A percentile compares a stretch with the other conserved stretches of the same genome.
phyloP scores from a whole-genome alignment of 1,140 invertebrate species.

The Philotrypesis tridentata region DNA sequence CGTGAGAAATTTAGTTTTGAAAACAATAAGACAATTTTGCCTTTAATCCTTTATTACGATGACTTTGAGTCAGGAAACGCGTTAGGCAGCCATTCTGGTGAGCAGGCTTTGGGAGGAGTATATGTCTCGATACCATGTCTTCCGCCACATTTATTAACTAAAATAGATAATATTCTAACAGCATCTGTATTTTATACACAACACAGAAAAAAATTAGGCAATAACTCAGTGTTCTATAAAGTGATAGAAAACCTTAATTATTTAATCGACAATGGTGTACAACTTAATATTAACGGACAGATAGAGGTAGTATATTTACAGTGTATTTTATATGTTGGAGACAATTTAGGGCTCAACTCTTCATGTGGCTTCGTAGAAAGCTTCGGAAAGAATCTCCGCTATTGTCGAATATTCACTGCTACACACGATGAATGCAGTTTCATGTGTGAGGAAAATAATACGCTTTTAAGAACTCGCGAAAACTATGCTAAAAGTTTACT shows the following conservation, averaged over 20 bases:
- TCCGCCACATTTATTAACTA: conserved; percentile 47
- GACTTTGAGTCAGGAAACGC: conserved; percentile 49
- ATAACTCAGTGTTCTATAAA: conserved; percentile 29
- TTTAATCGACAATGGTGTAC: conserved; percentile 38
- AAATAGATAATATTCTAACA: conserved; percentile 32
- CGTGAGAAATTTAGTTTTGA: not conserved
- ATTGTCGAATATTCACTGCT: too few species aligned
- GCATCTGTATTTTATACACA: conserved; percentile 40
- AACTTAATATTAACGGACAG: conserved; percentile 19
- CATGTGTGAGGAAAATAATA: too few species aligned
- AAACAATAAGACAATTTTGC: too few species aligned
- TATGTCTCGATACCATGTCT: conserved; percentile 49
- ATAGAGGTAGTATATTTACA: conserved; percentile 44
- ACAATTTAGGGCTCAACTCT: too few species aligned
- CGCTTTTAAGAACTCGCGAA: too few species aligned
- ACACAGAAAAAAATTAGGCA: conserved; percentile 29
- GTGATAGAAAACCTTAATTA: conserved; percentile 40
- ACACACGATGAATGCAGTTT: too few species aligned
- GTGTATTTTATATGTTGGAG: conserved; percentile 38
- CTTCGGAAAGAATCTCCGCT: too few species aligned
- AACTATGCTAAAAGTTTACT: too few species aligned
- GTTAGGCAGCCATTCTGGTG: conserved; percentile 43
- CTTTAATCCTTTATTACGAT: too few species aligned
- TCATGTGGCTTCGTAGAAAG: too few species aligned
- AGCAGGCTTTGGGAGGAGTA: conserved; percentile 53